Percentiles rank a stretch among this genome's conserved stretches.
These are phyloP conservation scores for Lamproptera curius DNA, from an alignment of 2,888 invertebrate species.

Conservation along the genomic window DNA sequence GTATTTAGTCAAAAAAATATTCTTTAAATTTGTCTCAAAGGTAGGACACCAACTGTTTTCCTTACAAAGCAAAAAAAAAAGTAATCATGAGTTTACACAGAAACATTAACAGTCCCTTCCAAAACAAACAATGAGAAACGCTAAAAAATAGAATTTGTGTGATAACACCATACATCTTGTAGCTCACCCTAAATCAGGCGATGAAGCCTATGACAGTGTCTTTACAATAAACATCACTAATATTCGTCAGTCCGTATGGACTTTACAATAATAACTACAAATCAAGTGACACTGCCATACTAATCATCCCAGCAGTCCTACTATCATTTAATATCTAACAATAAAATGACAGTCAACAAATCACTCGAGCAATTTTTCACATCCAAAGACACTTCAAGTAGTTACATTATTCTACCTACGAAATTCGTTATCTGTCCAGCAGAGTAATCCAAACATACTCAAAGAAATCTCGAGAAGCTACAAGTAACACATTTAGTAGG, in stretches of 20 bases:
- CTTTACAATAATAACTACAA: slow-evolving; percentile 10
- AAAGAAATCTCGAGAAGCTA: slow-evolving; percentile 28
- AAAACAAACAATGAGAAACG: slow-evolving; percentile 40
- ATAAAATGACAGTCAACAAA: slow-evolving; percentile 64
- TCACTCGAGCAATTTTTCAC: slow-evolving; percentile 43
- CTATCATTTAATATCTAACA: slow-evolving; percentile 57
- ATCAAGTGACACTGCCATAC: slow-evolving; percentile 40
- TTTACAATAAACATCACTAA: slow-evolving; percentile 16
- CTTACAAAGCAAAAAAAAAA: slow-evolving; percentile 37
- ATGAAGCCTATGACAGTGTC: slow-evolving; percentile 14
- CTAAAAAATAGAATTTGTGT: slow-evolving; percentile 41
- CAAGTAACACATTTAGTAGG: slow-evolving; percentile 42
- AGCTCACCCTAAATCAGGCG: slow-evolving; percentile 34
- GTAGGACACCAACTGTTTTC: slow-evolving; percentile 5
- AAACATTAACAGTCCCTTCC: slow-evolving; percentile 45
- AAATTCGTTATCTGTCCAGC: slow-evolving; percentile 41
- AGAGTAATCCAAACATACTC: slow-evolving; percentile 31
- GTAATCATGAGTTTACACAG: slow-evolving; percentile 42
- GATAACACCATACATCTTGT: slow-evolving; percentile 41
- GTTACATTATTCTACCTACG: slow-evolving; percentile 22
- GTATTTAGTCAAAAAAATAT: slow-evolving; percentile 56
- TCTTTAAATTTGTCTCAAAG: slow-evolving; percentile 21
- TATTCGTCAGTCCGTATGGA: slow-evolving; percentile 6
- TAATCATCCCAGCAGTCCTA: slow-evolving; percentile 55
- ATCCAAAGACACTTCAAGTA: slow-evolving; percentile 32